Conservation (phyloP, 2,888 invertebrate genomes). For the Pyrochroa serraticornis region DNA sequence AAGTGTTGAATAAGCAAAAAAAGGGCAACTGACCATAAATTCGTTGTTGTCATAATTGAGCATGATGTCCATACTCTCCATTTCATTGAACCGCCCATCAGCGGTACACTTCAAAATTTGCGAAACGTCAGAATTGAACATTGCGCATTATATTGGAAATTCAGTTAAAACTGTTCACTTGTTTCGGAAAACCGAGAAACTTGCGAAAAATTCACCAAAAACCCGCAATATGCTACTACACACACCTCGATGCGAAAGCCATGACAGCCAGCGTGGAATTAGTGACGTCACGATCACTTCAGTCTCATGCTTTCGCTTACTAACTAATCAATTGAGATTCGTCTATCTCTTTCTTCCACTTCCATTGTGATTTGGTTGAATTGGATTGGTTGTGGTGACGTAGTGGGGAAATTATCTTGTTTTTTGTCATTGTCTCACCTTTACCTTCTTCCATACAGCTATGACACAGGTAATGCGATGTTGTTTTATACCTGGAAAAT, state of each 20-base stretch:
- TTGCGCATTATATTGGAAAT: slow-evolving; percentile 13
- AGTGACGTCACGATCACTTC: slow-evolving; percentile 63
- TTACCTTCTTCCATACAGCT: not conserved
- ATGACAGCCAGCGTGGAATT: slow-evolving; percentile 71
- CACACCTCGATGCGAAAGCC: slow-evolving; percentile 29
- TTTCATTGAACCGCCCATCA: slow-evolving; percentile 45
- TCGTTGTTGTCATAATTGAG: slow-evolving; percentile 51
- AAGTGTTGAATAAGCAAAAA: not conserved
- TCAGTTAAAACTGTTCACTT: slow-evolving; percentile 1
- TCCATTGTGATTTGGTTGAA: slow-evolving; percentile 2
- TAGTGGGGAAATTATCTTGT: not conserved
- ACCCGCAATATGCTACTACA: slow-evolving; percentile 28
- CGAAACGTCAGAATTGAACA: slow-evolving; percentile 34
- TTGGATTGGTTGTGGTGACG: slow-evolving; percentile 12
- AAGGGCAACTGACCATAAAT: slow-evolving; percentile 49
- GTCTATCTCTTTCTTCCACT: not conserved
- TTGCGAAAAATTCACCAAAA: slow-evolving; percentile 4
- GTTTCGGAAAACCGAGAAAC: slow-evolving; percentile 2
- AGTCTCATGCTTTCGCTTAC: not conserved
- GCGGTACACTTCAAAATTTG: slow-evolving; percentile 42
- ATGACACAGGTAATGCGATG: too few species aligned
- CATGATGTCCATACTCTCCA: slow-evolving; percentile 52
- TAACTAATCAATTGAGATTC: not conserved
- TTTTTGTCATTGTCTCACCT: not conserved
- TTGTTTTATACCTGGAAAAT: too few species aligned